Base-by-base conservation (phyloP, 2,797 vertebrate genomes). In the Sebastes taczanowskii region DNA sequence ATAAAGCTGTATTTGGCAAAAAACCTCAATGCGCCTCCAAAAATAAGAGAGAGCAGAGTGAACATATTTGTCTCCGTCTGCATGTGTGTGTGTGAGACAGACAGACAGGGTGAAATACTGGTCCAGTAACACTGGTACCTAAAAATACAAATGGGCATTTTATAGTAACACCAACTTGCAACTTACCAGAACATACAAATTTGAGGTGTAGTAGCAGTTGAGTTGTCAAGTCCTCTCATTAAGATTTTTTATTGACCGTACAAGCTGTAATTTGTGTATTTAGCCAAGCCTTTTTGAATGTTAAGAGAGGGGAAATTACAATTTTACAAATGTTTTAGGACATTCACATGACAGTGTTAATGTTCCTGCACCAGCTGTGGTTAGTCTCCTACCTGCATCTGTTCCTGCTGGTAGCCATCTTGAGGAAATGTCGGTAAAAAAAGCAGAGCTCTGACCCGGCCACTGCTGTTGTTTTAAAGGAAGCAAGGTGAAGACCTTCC, bases 1-100 rank as follows among this genome's bases (percentile, higher is more conserved):
- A 93, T 92, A 92, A 95, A 94, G 94, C 95, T 95, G 90, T 83
- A 59, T 93, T 94, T 96, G 96, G 96, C 93, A 95, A 91, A 89
- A 85, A 81, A 89, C 86, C 92, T 88, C 87, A 77, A 88, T 92
- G 86, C 87, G 89, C 71, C 82, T 96, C 94, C 90, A 94, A 95
- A 94, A 96, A 95, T 95, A 95, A 95, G 92, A 96, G 86, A 95
- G 86, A 86, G 84, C 88, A 75, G 91, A 76, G 90, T 83, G 92
- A 86, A 88, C 81, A 87, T 89, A 88, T 90, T 90, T 88, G 82
- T 89, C 82, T 79, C 71, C 38, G 86, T 92, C 82, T 88, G 80
- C 56, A 30, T 71, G 72, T 83, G 77, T 85, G 73, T 29, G 27
- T 70, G 67, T 56, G 27, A 71, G 82, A 64, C 60, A 68, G 67